These are phyloP conservation scores for Achatina immaculata DNA, from an alignment of 1,140 invertebrate species.

Conservation along the genomic window DNA sequence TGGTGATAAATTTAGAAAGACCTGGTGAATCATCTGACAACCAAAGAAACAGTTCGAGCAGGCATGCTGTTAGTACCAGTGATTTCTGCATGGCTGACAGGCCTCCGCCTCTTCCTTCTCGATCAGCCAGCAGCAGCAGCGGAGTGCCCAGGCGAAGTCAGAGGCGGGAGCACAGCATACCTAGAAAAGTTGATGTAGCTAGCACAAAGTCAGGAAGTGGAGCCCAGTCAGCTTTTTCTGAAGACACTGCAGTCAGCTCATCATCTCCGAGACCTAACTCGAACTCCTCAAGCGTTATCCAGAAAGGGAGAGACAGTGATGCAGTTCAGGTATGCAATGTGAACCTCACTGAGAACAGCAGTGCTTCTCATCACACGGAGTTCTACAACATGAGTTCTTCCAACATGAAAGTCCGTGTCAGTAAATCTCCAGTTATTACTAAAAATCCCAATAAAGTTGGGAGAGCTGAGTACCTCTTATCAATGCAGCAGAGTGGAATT, in stretches of 20 bases:
- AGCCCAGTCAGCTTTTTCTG: neutral
- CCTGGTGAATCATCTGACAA: neutral
- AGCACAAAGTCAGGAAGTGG: neutral
- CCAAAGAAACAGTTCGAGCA: neutral
- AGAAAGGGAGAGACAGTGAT: neutral
- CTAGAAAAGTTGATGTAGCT: conserved; percentile 29
- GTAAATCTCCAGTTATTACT: conserved; percentile 30
- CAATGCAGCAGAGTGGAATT: conserved; percentile 21
- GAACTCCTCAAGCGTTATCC: neutral
- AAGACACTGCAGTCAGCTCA: neutral
- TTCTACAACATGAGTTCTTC: conserved; percentile 28
- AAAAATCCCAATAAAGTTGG: conserved; percentile 37
- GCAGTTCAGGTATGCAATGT: neutral
- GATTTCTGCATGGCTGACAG: neutral
- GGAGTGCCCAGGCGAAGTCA: conserved; percentile 26
- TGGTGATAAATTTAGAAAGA: conserved; percentile 29
- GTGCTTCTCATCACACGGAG: conserved; percentile 15
- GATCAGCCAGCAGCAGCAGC: neutral
- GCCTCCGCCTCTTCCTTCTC: conserved; percentile 22
- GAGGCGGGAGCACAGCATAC: conserved; percentile 32
- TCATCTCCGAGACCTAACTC: neutral
- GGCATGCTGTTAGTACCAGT: neutral
- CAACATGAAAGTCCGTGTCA: conserved; percentile 30
- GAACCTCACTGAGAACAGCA: neutral
- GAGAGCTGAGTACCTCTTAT: conserved; percentile 30